Percentiles rank a stretch among this genome's conserved stretches.
These are phyloP conservation scores for Tinea semifulvella DNA, from an alignment of 2,888 invertebrate genomes.

Conservation along the genomic window DNA sequence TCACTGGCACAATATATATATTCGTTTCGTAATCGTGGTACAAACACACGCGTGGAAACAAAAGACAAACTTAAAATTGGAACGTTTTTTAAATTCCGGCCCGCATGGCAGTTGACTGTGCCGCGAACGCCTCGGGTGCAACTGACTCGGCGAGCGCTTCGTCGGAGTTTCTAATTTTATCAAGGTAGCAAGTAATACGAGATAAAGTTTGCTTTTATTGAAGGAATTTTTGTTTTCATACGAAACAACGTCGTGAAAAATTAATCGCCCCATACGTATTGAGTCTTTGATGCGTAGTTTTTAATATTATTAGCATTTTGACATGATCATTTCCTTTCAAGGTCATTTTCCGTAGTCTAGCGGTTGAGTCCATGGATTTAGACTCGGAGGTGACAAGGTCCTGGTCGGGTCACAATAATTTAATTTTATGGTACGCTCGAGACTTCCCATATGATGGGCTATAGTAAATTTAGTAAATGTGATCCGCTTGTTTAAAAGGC, in stretches of 20 bases:
- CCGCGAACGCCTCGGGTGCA: not conserved
- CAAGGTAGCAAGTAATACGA: constrained; percentile 55
- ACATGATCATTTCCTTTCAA: too few species aligned
- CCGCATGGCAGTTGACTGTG: not conserved
- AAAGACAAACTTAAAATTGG: constrained; percentile 28
- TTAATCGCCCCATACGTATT: too few species aligned
- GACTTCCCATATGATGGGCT: too few species aligned
- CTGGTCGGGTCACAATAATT: too few species aligned
- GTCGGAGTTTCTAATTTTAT: constrained; percentile 57
- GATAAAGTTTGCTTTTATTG: constrained; percentile 60
- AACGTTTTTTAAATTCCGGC: not conserved
- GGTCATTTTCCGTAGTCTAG: too few species aligned
- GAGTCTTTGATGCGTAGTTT: too few species aligned
- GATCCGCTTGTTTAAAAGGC: too few species aligned
- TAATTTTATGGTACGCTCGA: too few species aligned
- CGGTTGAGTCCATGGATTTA: too few species aligned
- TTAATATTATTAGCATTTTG: too few species aligned
- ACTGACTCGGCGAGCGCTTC: constrained; percentile 31
- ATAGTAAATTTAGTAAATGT: too few species aligned
- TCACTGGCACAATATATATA: constrained; percentile 32
- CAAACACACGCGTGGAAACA: constrained; percentile 28
- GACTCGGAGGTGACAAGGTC: too few species aligned
- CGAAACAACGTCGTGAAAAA: not conserved
- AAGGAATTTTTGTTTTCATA: constrained; percentile 40
- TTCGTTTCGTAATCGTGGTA: constrained; percentile 34